Evolutionary conservation across 2,113 vertebrate species (phyloP).

Genomic region (Microcebus tavaratra): DNA sequence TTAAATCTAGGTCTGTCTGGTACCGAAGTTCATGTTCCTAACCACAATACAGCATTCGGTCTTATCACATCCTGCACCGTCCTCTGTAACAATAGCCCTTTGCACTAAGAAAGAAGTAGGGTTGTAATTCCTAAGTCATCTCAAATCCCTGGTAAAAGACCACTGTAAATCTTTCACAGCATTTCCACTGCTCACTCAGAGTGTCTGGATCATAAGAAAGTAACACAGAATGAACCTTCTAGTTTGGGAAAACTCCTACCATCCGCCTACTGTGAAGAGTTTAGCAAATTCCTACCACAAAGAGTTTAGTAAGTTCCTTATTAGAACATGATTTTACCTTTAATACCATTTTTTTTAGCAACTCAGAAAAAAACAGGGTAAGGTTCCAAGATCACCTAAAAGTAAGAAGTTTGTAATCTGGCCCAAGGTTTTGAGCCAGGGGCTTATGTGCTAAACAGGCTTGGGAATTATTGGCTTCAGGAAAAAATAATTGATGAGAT

Average conservation of each 20-base stretch:
- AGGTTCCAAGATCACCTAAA: not conserved
- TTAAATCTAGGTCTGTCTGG: not conserved
- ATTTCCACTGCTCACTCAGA: not conserved
- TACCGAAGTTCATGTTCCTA: not conserved
- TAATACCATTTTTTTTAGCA: not conserved
- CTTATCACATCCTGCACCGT: not conserved
- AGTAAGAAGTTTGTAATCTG: not conserved
- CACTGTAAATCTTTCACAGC: not conserved
- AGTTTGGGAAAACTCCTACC: not conserved
- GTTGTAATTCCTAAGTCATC: not conserved
- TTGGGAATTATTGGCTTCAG: not conserved
- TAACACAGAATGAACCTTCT: not conserved
- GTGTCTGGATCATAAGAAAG: not conserved
- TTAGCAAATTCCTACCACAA: not conserved
- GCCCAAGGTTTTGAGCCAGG: not conserved
- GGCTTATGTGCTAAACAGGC: not conserved
- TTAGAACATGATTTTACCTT: not conserved
- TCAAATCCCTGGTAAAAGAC: not conserved
- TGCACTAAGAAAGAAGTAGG: not conserved
- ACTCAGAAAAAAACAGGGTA: not conserved
- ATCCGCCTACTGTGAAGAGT: not conserved
- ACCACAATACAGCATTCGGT: not conserved
- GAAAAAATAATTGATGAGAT: not conserved
- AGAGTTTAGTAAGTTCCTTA: not conserved
- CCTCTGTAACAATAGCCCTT: not conserved